Percentiles rank a stretch among this genome's conserved stretches.
phyloP scores from a whole-genome alignment of 2,888 invertebrate species.

The Ommatoiulus sabulosus region DNA sequence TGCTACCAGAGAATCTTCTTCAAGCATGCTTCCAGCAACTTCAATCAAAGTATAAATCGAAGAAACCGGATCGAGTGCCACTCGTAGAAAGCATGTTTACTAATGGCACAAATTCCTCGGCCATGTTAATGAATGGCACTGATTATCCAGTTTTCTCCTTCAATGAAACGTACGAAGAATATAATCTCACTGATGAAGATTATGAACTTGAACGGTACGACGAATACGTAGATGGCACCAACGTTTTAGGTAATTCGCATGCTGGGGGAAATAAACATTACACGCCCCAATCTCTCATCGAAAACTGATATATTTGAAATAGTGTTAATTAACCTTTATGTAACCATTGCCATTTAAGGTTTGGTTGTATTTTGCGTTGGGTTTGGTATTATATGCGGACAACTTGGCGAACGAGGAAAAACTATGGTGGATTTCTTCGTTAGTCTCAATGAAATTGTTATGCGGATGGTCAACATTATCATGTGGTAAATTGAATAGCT shows the following conservation, averaged over 20 bases:
- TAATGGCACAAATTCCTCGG: neutral
- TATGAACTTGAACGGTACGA: conserved; percentile 17
- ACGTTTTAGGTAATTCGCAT: conserved; percentile 72
- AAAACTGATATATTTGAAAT: too few species aligned
- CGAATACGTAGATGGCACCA: conserved; percentile 72
- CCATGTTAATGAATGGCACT: neutral
- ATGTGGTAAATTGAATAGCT: conserved; percentile 71
- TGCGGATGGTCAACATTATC: conserved; percentile 73
- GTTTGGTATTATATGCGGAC: conserved; percentile 74
- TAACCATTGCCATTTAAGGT: too few species aligned
- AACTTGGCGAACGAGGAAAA: conserved; percentile 71
- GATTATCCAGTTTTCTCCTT: neutral
- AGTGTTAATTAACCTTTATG: too few species aligned
- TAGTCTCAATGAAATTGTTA: conserved; percentile 73
- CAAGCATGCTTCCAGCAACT: conserved; percentile 74
- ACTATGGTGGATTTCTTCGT: conserved; percentile 74
- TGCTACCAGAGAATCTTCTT: conserved; percentile 75
- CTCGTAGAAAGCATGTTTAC: neutral
- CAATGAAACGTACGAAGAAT: conserved; percentile 58
- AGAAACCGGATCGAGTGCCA: conserved; percentile 48
- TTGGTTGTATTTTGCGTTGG: conserved; percentile 75
- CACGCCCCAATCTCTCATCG: neutral
- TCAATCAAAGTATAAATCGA: conserved; percentile 70
- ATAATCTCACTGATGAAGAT: conserved; percentile 57
- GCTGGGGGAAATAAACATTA: neutral